phyloP scores from a whole-genome alignment of 1,140 invertebrate species.

The Hetaerina americana region DNA sequence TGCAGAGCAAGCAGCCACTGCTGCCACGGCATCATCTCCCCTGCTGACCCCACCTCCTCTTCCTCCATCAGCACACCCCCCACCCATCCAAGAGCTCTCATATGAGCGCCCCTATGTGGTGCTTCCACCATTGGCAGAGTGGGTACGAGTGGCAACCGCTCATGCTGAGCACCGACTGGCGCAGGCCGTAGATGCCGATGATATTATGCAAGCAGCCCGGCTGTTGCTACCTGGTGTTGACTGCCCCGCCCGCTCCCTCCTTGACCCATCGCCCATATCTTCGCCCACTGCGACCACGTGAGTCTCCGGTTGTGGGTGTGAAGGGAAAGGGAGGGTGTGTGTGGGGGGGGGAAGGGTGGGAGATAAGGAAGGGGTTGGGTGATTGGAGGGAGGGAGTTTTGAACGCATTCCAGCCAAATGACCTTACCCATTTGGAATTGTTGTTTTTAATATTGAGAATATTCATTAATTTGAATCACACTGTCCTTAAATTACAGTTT shows the following conservation, averaged over 20 bases:
- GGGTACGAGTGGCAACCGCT: slow-evolving; percentile 67
- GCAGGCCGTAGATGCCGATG: slow-evolving; percentile 65
- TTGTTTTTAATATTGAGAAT: too few relatives aligned
- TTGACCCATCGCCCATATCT: slow-evolving; percentile 10
- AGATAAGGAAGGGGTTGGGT: too few relatives aligned
- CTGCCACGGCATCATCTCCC: background rate
- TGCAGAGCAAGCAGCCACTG: slow-evolving; percentile 30
- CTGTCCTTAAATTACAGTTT: too few relatives aligned
- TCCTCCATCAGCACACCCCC: slow-evolving; percentile 11
- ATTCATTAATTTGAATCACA: too few relatives aligned
- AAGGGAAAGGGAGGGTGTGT: too few relatives aligned
- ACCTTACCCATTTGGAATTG: too few relatives aligned
- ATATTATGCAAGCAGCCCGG: slow-evolving; percentile 74
- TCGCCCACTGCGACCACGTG: too few relatives aligned
- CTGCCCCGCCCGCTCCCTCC: slow-evolving; percentile 63
- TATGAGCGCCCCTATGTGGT: slow-evolving; percentile 78
- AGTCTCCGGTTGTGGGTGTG: too few relatives aligned
- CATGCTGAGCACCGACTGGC: slow-evolving; percentile 72
- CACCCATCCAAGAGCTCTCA: slow-evolving; percentile 58
- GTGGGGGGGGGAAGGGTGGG: too few relatives aligned
- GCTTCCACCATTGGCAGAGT: slow-evolving; percentile 73
- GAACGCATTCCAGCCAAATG: too few relatives aligned
- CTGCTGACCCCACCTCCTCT: background rate
- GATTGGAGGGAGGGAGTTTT: too few relatives aligned
- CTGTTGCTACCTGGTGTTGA: slow-evolving; percentile 75